Evolutionary conservation across 2,797 vertebrate genomes (phyloP), one percentile per base, ranked within the genome.

Genomic region (Falco peregrinus): DNA sequence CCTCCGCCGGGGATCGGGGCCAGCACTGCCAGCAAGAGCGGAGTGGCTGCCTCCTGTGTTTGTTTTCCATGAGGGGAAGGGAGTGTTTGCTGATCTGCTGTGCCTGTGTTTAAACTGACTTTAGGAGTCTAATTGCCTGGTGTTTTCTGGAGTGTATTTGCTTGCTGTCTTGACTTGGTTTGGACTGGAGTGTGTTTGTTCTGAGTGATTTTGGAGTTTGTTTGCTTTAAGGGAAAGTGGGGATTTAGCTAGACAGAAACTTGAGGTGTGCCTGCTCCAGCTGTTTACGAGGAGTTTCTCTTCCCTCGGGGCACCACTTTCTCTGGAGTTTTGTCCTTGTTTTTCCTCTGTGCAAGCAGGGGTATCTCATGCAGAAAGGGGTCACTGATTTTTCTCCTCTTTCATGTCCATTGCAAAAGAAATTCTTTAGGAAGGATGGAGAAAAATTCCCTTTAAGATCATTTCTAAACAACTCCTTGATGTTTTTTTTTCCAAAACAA

Each of bases 31-130:
- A 88, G 63, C 29, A 15, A 0, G 2, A 59, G 47, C 2, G 1
- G 16, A 0, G 0, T 3, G 7, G 21, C 9, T 54, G 59, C 45
- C 67, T 70, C 78, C 29, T 0, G 1, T 67, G 26, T 89, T 95
- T 95, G 28, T 89, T 78, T 95, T 92, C 87, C 33, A 3, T 43
- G 63, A 73, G 59, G 69, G 28, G 33, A 94, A 89, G n/a, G 45
- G 64, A 86, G 26, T 92, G 89, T 96, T 96, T 97, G 91, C 88
- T 77, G 76, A 95, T 93, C 76, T 73, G 31, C 81, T 90, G 51
- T 94, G 93, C 45, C 63, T 86, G 37, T 97, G 92, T 97, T 96
- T 97, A 92, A 95, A 95, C 89, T 96, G 94, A 92, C 61, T 96
- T 95, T 65, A 87, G 48, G 47, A 86, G 10, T 76, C 78, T 95